Conservation (phyloP, 2,797 vertebrate species). For the Picus viridis region DNA sequence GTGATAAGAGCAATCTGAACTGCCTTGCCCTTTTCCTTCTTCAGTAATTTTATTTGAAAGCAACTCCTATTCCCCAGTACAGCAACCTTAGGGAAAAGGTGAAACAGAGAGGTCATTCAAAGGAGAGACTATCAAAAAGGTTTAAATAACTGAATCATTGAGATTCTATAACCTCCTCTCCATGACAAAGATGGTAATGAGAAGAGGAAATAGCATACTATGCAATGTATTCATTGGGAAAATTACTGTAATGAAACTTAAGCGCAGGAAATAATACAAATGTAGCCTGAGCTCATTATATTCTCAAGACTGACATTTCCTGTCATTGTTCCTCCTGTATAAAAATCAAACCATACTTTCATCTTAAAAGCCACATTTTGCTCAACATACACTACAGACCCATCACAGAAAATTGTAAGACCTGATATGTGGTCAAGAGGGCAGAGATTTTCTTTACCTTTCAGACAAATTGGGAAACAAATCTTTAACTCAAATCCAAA, state of each 20-base stretch:
- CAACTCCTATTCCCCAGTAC: slow-evolving; percentile 34
- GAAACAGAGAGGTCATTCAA: slow-evolving; percentile 60
- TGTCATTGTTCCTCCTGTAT: slow-evolving; percentile 57
- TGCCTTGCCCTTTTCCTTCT: slow-evolving; percentile 47
- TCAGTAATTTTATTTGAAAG: slow-evolving; percentile 66
- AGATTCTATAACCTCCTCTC: slow-evolving; percentile 56
- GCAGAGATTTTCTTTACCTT: not conserved
- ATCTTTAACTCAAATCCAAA: not conserved
- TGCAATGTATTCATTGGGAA: slow-evolving; percentile 61
- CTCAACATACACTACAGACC: not conserved
- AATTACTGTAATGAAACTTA: slow-evolving; percentile 62
- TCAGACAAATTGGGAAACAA: not conserved
- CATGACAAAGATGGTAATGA: slow-evolving; percentile 63
- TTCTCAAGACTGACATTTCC: slow-evolving; percentile 51
- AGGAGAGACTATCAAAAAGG: slow-evolving; percentile 65
- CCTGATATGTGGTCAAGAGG: not conserved
- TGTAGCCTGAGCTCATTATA: slow-evolving; percentile 38
- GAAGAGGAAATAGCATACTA: slow-evolving; percentile 69
- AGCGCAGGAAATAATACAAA: slow-evolving; percentile 56
- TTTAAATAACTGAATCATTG: slow-evolving; percentile 73
- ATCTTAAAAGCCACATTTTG: slow-evolving; percentile 20
- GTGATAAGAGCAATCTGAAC: slow-evolving; percentile 53
- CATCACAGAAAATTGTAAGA: not conserved
- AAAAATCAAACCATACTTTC: slow-evolving; percentile 63
- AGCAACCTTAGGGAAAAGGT: slow-evolving; percentile 44